phyloP scores from a whole-genome alignment of 2,888 invertebrate genomes.

The Scaptomyza tumidula region DNA sequence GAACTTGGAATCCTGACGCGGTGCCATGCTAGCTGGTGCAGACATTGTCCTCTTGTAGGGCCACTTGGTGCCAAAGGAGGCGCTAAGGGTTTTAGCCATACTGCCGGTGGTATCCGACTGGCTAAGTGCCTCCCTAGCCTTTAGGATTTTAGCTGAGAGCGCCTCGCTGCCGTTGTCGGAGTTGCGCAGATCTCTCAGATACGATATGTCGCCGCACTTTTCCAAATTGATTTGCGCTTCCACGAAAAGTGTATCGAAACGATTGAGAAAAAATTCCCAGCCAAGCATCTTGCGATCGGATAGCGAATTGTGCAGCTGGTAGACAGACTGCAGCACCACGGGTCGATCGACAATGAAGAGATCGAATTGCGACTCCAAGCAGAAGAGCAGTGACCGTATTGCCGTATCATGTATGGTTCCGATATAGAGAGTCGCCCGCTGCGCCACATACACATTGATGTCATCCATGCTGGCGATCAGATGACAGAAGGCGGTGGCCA shows the following conservation, averaged over 20 bases:
- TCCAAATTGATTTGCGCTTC: constrained; percentile 97
- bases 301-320: constrained; percentile 96
- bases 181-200: constrained; percentile 93
- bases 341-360: constrained; percentile 98
- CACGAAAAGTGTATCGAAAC: constrained; percentile 97
- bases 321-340: constrained; percentile 97
- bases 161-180: constrained; percentile 94
- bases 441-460: constrained; percentile 96
- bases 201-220: constrained; percentile 92
- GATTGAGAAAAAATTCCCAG: constrained; percentile 99
- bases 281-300: constrained; percentile 95
- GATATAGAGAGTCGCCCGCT: constrained; percentile 95
- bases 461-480: constrained; percentile 98
- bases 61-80: constrained; percentile 96
- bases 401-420: constrained; percentile 97
- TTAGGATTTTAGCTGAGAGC: constrained; percentile 93
- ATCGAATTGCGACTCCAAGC: constrained; percentile 99
- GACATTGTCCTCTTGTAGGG: constrained; percentile 98
- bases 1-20: constrained; percentile 90
- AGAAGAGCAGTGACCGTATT: constrained; percentile 94
- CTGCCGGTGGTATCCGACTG: constrained; percentile 88
- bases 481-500: constrained; percentile 98
- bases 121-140: constrained; percentile 94
- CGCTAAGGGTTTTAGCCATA: constrained; percentile 91
- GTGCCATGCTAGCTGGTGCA: constrained; percentile 93